A percentile compares a stretch with the other conserved stretches of the same genome.
Evolutionary conservation across 2,113 vertebrate species (phyloP).

Genomic region (Ptilonorhynchus violaceus): DNA sequence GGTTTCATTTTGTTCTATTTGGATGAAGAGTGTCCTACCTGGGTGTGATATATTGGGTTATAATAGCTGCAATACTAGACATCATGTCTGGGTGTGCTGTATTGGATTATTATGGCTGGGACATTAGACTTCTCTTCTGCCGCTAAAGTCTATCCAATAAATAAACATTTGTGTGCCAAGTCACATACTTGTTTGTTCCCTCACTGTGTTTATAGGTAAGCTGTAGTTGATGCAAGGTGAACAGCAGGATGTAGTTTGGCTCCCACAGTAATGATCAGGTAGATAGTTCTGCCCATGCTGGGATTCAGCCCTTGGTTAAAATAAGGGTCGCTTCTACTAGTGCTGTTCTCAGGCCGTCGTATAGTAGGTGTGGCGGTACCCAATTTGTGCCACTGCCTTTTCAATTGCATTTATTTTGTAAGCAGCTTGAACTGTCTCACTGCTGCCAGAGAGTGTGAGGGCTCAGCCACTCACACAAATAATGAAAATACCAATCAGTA

Average conservation of each 20-base stretch:
- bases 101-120: background rate
- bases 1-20: background rate
- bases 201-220: background rate
- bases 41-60: background rate
- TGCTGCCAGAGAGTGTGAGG: background rate
- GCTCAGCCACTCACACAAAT: background rate
- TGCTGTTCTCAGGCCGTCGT: background rate
- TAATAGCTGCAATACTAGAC: background rate
- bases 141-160: background rate
- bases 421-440: background rate
- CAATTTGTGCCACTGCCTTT: background rate
- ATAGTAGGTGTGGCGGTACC: background rate
- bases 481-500: background rate
- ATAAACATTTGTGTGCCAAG: background rate
- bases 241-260: background rate
- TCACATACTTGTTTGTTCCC: background rate
- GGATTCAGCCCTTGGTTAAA: background rate
- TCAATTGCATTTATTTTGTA: background rate
- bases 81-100: background rate
- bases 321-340: background rate
- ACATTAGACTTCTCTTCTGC: background rate
- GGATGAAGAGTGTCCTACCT: background rate
- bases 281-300: background rate
- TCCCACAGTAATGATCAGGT: background rate
- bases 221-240: background rate